Base-by-base conservation (phyloP, 2,797 vertebrate species). In the Onychomys leucogaster region DNA sequence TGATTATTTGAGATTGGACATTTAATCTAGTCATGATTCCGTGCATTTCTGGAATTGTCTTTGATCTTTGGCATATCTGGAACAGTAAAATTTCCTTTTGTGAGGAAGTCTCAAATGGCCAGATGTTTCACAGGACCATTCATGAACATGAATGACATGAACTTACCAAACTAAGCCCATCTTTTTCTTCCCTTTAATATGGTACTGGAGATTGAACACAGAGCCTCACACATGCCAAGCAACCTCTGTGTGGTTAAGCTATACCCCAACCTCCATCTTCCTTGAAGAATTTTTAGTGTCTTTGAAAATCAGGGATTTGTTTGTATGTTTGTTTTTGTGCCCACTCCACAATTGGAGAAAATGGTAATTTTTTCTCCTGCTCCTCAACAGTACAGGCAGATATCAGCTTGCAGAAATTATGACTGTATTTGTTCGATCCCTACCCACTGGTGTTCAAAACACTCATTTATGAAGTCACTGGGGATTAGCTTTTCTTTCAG, bases 41-140 rank as follows among this genome's bases (percentile, higher is more conserved):
- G 29, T 77, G 17, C 8, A 37, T 83, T 90, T 96, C 63, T 90
- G 49, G 23, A 87, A 73, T 63, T n/a, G 37, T 86, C n/a, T 41
- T 78, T 61, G 81, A 27, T 43, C 75, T 89, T 41, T 89, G 63
- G 43, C 17, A 65, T 82, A 91, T 41, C 71, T 43, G 34, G 43
- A 93, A 1, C 21, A 93, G 65, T 34, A 91, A 65, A 25, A 49
- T 97, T 94, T 96, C 95, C 8, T 0, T 91, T 89, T 93, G 61
- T 16, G 41, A 49, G 8, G 25, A 9, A 59, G 11, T 46, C 52
- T 67, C 41, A 91, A 84, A 3, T 89, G 41, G 55, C 49, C 9
- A 86, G 16, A 69, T n/a, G 41, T 59, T 93, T 89, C 61, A 41
- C 6, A 49, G 73, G 4, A 34, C 67, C 21, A 32, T 83, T 86